Percentiles rank a stretch among this genome's conserved stretches.
These are phyloP conservation scores for Protonibea diacanthus DNA, from an alignment of 2,797 vertebrate species.

Conservation along the genomic window DNA sequence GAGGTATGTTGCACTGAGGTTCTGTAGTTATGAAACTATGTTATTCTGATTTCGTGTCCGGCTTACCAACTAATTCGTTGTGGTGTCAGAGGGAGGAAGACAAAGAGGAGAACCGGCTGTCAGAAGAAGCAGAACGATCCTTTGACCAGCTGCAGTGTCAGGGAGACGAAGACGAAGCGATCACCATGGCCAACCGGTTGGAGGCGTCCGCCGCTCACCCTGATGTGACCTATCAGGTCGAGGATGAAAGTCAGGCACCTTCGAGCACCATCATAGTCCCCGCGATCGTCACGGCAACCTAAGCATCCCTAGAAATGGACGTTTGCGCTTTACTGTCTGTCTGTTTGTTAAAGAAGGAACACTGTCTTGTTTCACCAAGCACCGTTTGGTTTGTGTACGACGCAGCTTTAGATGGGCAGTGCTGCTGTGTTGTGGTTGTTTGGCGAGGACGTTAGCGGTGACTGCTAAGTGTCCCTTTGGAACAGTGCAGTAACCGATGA, in stretches of 20 bases:
- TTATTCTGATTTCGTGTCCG: background rate
- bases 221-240: slow-evolving; percentile 89
- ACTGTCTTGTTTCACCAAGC: slow-evolving; percentile 61
- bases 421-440: slow-evolving; percentile 50
- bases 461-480: slow-evolving; percentile 43
- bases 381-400: slow-evolving; percentile 69
- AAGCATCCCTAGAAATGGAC: slow-evolving; percentile 53
- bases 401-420: slow-evolving; percentile 49
- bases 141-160: slow-evolving; percentile 85
- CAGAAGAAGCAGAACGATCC: slow-evolving; percentile 91
- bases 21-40: background rate
- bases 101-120: slow-evolving; percentile 91
- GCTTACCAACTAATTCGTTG: background rate
- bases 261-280: slow-evolving; percentile 83
- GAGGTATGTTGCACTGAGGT: slow-evolving; percentile 84
- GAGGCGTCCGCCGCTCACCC: slow-evolving; percentile 80
- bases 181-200: slow-evolving; percentile 77
- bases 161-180: slow-evolving; percentile 68
- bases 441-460: slow-evolving; percentile 21
- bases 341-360: slow-evolving; percentile 54
- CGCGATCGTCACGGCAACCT: slow-evolving; percentile 87
- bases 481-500: slow-evolving; percentile 39
- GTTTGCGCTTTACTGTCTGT: slow-evolving; percentile 29
- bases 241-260: slow-evolving; percentile 77
- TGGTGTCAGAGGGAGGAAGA: slow-evolving; percentile 90